Conservation (phyloP, 2,797 vertebrate species). For the Vireo griseus region DNA sequence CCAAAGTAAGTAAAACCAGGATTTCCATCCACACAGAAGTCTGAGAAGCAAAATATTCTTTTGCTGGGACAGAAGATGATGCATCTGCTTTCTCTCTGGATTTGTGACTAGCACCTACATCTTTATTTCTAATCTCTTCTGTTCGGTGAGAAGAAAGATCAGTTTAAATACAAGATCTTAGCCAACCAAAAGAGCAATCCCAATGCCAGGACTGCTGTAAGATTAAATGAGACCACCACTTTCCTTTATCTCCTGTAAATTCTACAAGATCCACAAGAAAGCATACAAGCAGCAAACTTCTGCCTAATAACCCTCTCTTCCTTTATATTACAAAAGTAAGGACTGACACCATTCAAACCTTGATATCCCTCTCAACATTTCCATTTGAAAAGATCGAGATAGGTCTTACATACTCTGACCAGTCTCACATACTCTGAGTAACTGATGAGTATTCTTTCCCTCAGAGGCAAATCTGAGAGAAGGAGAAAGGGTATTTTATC, state of each 20-base stretch:
- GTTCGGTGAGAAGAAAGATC: not conserved
- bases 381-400: not conserved
- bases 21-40: not conserved
- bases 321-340: not conserved
- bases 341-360: not conserved
- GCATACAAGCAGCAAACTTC: not conserved
- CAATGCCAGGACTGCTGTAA: not conserved
- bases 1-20: not conserved
- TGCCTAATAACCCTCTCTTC: not conserved
- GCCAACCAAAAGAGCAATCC: not conserved
- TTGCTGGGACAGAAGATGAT: not conserved
- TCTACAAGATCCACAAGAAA: not conserved
- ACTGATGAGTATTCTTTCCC: not conserved
- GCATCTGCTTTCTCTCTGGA: not conserved
- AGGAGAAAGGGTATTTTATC: not conserved
- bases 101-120: not conserved
- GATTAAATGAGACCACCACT: not conserved
- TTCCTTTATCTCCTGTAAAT: not conserved
- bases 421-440: not conserved
- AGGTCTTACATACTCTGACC: not conserved
- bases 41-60: not conserved
- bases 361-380: not conserved
- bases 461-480: not conserved
- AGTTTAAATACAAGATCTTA: not conserved
- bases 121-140: not conserved